Percentiles rank a stretch among this genome's conserved stretches.
These are phyloP conservation scores for Pseudochirops corinnae DNA, from an alignment of 2,797 vertebrate species.

Conservation along the genomic window DNA sequence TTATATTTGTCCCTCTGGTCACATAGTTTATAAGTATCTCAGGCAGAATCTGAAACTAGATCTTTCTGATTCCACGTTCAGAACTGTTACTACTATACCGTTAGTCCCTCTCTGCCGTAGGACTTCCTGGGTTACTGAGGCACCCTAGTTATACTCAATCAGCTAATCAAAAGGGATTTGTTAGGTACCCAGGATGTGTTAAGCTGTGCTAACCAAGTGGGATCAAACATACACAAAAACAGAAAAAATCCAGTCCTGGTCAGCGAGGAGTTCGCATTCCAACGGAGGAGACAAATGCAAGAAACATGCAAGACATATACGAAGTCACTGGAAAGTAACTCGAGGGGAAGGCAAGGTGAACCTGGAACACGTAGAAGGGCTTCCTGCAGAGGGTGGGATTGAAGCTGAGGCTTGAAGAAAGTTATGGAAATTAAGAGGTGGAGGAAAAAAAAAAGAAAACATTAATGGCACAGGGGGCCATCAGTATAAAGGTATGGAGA, in stretches of 20 bases:
- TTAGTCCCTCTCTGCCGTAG: not conserved
- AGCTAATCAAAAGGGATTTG: not conserved
- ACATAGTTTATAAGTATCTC: not conserved
- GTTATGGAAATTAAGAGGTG: not conserved
- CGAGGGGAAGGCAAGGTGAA: not conserved
- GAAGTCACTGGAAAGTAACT: not conserved
- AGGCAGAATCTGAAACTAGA: not conserved
- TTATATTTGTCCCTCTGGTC: not conserved
- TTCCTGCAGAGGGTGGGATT: not conserved
- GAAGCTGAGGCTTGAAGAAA: not conserved
- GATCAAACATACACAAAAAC: not conserved
- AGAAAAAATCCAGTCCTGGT: not conserved
- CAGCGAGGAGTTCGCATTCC: not conserved
- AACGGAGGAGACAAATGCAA: not conserved
- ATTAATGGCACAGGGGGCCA: rapidly evolving
- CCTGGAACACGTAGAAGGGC: not conserved
- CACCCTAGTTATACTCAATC: not conserved
- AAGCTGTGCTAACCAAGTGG: not conserved
- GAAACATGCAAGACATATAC: not conserved
- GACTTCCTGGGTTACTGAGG: not conserved
- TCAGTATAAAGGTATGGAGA: not conserved
- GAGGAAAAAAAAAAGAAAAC: not conserved
- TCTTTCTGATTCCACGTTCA: not conserved
- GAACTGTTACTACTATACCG: not conserved
- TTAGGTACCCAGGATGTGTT: not conserved